Evolutionary conservation across 2,113 vertebrate species (phyloP).

Genomic region (Corvus hawaiiensis): DNA sequence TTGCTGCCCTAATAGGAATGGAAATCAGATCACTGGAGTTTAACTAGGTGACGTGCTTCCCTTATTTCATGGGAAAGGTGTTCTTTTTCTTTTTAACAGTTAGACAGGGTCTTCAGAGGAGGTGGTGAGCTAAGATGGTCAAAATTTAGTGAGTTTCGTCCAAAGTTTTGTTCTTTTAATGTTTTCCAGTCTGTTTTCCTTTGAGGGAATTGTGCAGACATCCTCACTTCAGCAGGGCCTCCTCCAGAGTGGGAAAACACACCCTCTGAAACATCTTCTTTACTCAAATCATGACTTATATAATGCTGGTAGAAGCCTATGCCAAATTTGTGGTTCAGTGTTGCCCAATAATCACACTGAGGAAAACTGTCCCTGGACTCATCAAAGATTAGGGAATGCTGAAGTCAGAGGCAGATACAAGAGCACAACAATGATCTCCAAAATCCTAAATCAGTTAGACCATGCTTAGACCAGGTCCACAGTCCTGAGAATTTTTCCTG

Average conservation of each 20-base stretch:
- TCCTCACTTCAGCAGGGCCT: not conserved
- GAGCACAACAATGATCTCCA: not conserved
- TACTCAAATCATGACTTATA: not conserved
- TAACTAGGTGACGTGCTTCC: not conserved
- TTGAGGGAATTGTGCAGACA: not conserved
- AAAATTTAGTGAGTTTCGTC: not conserved
- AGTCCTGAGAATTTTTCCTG: not conserved
- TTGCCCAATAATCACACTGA: not conserved
- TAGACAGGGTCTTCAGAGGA: not conserved
- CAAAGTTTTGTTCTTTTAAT: not conserved
- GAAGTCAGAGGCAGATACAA: not conserved
- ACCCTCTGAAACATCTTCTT: not conserved
- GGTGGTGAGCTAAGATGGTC: not conserved
- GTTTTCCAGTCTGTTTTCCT: not conserved
- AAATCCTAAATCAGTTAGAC: not conserved
- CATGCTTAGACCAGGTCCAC: not conserved
- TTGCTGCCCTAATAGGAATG: not conserved
- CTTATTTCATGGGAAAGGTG: not conserved
- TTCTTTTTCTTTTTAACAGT: not conserved
- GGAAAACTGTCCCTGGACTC: not conserved
- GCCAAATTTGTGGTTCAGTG: not conserved
- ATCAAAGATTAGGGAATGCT: not conserved
- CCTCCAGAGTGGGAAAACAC: not conserved
- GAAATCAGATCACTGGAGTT: not conserved
- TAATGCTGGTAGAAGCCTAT: not conserved